Conservation (phyloP, 2,888 invertebrate species). For the Dicranocentrus wangi region DNA sequence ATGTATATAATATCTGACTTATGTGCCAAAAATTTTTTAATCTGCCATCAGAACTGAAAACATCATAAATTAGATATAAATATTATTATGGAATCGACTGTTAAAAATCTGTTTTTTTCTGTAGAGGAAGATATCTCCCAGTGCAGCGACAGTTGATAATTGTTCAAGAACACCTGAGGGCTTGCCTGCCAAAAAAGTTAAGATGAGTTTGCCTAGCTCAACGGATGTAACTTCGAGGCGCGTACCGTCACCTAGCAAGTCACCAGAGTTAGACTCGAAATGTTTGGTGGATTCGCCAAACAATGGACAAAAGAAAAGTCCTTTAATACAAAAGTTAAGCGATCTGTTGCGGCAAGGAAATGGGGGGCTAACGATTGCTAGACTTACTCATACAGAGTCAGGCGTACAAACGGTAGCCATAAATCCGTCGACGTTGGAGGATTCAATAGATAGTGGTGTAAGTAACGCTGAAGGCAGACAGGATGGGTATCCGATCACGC, state of each 20-base stretch:
- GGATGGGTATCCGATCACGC: slow-evolving; percentile 6
- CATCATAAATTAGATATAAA: no score
- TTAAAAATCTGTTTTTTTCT: slow-evolving; percentile 16
- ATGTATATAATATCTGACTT: no score
- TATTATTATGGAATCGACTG: no score
- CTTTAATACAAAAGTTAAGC: slow-evolving; percentile 44
- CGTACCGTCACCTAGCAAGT: slow-evolving; percentile 21
- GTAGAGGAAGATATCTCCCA: slow-evolving; percentile 30
- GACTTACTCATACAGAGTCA: slow-evolving; percentile 25
- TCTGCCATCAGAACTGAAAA: no score
- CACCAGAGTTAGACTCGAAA: not conserved
- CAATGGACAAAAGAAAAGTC: slow-evolving; percentile 35
- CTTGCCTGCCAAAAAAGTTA: slow-evolving; percentile 53
- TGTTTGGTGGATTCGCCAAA: not conserved
- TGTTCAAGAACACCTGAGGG: no score
- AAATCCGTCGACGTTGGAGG: slow-evolving; percentile 23
- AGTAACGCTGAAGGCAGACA: not conserved
- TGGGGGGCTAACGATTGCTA: slow-evolving; percentile 42
- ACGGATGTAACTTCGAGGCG: slow-evolving; percentile 46
- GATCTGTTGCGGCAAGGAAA: slow-evolving; percentile 39
- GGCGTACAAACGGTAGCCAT: slow-evolving; percentile 22
- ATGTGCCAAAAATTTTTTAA: no score
- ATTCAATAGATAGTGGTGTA: not conserved
- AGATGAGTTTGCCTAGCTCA: slow-evolving; percentile 53
- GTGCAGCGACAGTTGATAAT: slow-evolving; percentile 17